Conservation (phyloP, 2,113 vertebrate genomes). For the Cervus canadensis region DNA sequence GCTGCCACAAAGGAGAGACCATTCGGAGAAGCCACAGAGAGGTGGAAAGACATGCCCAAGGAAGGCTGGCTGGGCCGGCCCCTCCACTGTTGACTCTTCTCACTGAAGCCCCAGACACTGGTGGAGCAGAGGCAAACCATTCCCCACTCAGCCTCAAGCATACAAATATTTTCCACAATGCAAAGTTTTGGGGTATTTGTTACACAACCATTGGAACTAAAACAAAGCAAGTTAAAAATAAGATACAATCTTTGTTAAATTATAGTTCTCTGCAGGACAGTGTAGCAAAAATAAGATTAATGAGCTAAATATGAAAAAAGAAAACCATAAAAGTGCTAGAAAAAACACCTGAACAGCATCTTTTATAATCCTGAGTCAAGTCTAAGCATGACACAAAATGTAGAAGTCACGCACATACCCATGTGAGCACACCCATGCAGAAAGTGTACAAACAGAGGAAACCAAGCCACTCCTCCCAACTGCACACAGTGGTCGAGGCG, state of each 20-base stretch:
- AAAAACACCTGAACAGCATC: not conserved
- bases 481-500: not conserved
- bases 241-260: not conserved
- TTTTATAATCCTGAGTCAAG: not conserved
- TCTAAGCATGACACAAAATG: not conserved
- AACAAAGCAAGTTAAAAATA: conserved; percentile 17
- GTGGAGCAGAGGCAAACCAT: not conserved
- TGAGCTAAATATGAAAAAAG: not conserved
- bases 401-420: not conserved
- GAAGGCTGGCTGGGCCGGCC: not conserved
- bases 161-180: not conserved
- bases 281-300: not conserved
- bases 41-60: not conserved
- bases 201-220: not conserved
- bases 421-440: not conserved
- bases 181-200: not conserved
- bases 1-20: not conserved
- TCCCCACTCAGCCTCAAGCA: not conserved
- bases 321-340: not conserved
- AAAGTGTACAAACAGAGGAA: not conserved
- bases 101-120: not conserved
- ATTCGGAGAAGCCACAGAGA: not conserved
- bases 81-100: not conserved
- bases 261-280: not conserved
- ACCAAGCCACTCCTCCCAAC: not conserved